Base-by-base conservation (phyloP, 2,113 vertebrate species). In the Chrysochloris asiatica region DNA sequence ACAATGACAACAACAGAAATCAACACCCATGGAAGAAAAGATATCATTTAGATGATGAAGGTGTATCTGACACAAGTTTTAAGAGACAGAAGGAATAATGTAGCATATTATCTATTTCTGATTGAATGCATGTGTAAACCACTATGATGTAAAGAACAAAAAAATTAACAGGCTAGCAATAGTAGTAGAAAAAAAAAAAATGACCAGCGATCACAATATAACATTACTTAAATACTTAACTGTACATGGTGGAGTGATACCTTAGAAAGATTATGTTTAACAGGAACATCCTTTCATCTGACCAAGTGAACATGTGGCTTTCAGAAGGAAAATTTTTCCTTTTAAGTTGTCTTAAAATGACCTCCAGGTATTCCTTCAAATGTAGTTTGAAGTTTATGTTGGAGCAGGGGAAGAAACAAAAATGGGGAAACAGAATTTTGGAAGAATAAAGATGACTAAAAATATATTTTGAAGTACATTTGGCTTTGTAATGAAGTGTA, bases 51-150 rank as follows among this genome's bases (percentile, higher is more conserved):
- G n/a, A n/a, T n/a, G n/a, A n/a, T n/a, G n/a, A n/a, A n/a, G n/a
- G n/a, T n/a, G n/a, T n/a, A n/a, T n/a, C n/a, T n/a, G n/a, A n/a
- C n/a, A n/a, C n/a, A n/a, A n/a, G 54, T 12, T 47, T 75, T n/a
- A 50, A 88, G 65, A 90, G 30, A 59, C 4, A 91, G 61, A 89
- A 65, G 75, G n/a, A 89, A 21, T 45, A 43, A 43, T 50, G 67
- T 19, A 79, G 28, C 5, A 65, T 65, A 48, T 50, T 86, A 61
- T 65, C 0, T 24, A 73, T 50, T 85, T 75, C 21, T 82, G 8
- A 77, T 26, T 41, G 86, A 83, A 89, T 59, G 73, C 83, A 65
- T 54, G 30, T n/a, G n/a, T n/a, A 38, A 69, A 47, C 33, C 72
- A 24, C 26, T 50, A 8, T 67, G 45, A 36, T 10, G 54, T n/a